These are phyloP conservation scores for Phengaris arion DNA, from an alignment of 2,888 invertebrate species.

Conservation along the genomic window DNA sequence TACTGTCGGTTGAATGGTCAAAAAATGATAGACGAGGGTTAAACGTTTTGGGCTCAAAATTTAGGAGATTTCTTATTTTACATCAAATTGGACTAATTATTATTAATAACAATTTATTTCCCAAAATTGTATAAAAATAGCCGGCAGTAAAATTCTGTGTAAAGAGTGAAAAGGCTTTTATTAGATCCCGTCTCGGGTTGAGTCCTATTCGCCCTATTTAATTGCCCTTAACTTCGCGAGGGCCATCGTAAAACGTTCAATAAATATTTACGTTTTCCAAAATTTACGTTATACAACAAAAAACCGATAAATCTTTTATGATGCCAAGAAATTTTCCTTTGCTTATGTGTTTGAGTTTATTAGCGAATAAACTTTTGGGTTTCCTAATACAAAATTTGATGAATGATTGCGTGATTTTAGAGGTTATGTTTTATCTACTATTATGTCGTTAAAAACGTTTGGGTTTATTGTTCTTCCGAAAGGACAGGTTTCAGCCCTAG, in stretches of 20 bases:
- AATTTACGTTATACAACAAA: slow-evolving; percentile 27
- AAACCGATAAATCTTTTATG: slow-evolving; percentile 21
- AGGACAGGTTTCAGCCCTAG: too few relatives aligned
- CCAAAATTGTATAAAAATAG: not conserved
- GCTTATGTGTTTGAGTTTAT: slow-evolving; percentile 6
- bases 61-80: not conserved
- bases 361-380: slow-evolving; percentile 1
- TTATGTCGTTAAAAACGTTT: too few relatives aligned
- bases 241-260: slow-evolving; percentile 30
- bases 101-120: not conserved
- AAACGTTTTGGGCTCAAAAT: not conserved
- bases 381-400: not conserved
- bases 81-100: not conserved
- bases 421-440: not conserved
- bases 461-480: too few relatives aligned
- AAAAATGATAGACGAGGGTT: too few relatives aligned
- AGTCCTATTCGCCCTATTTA: slow-evolving; percentile 28
- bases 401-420: slow-evolving; percentile 2
- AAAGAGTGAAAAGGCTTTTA: slow-evolving; percentile 29
- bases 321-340: not conserved
- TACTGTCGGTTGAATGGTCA: too few relatives aligned
- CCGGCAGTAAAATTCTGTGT: not conserved
- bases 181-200: slow-evolving; percentile 27
- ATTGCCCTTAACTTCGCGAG: slow-evolving; percentile 30
- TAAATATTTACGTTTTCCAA: slow-evolving; percentile 28